Conservation (phyloP, 1,140 invertebrate genomes). For the Streblospio benedicti region DNA sequence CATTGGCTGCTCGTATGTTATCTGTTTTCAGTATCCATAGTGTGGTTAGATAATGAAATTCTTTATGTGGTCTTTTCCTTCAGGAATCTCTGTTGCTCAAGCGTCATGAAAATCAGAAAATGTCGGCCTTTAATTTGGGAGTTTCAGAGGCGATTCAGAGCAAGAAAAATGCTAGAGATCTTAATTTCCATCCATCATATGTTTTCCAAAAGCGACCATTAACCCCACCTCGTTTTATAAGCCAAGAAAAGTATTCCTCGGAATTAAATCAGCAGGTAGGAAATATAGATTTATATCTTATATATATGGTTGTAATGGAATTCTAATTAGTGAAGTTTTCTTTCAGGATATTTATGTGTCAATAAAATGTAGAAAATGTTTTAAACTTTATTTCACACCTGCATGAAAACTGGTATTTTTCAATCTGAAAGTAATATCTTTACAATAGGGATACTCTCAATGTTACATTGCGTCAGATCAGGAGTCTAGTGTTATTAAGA, state of each 20-base stretch:
- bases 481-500: too few relatives aligned
- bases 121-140: constrained; percentile 46
- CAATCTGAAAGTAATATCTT: too few relatives aligned
- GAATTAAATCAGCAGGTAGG: constrained; percentile 36
- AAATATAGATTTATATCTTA: neutral
- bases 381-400: too few relatives aligned
- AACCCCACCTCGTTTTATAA: constrained; percentile 38
- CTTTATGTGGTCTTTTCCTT: constrained; percentile 7
- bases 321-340: too few relatives aligned
- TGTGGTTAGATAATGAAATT: neutral
- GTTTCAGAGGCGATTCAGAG: constrained; percentile 38
- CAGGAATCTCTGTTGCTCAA: constrained; percentile 36
- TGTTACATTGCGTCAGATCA: too few relatives aligned
- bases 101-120: constrained; percentile 40
- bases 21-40: neutral
- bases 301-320: neutral
- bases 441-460: too few relatives aligned
- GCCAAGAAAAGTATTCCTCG: constrained; percentile 36
- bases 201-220: constrained; percentile 43
- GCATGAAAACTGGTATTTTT: too few relatives aligned
- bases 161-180: constrained; percentile 34
- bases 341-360: too few relatives aligned
- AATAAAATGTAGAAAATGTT: too few relatives aligned
- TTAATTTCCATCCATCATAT: constrained; percentile 38
- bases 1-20: neutral